A percentile compares a stretch with the other conserved stretches of the same genome.
Conservation (phyloP, 1,140 invertebrate species). For the Holcopasites calliopsidis region DNA sequence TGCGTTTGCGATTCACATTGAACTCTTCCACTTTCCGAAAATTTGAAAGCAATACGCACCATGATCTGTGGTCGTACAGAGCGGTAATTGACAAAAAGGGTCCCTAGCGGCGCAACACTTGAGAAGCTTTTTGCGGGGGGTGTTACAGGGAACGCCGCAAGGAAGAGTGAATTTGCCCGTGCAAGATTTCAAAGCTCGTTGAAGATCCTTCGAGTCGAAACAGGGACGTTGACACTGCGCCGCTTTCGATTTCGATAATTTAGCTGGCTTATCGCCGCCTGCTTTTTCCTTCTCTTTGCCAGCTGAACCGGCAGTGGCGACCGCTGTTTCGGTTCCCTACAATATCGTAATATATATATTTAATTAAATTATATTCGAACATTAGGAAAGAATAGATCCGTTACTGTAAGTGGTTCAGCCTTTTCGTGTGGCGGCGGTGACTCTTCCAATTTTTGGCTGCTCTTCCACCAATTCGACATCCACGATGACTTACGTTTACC, state of each 20-base stretch:
- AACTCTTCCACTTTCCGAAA: not conserved
- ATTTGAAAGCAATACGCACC: not conserved
- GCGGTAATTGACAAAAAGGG: conserved; percentile 8
- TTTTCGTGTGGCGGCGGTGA: not conserved
- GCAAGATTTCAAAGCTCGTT: not conserved
- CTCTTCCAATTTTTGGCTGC: not conserved
- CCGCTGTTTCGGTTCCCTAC: not conserved
- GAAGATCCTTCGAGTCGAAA: not conserved
- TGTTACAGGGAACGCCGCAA: not conserved
- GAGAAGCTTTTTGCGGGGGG: not conserved
- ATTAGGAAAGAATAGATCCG: no score
- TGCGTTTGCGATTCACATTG: not conserved
- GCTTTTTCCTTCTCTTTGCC: not conserved
- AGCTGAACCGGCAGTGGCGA: no score
- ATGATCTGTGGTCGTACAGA: not conserved
- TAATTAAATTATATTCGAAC: not conserved
- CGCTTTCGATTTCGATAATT: not conserved
- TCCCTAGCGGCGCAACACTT: not conserved
- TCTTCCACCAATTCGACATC: conserved; percentile 26
- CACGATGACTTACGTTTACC: conserved; percentile 4
- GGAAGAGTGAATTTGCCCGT: not conserved
- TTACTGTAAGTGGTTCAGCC: not conserved
- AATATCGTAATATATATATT: not conserved
- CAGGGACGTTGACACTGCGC: not conserved
- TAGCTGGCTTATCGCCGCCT: not conserved